phyloP scores from a whole-genome alignment of 2,888 invertebrate species.

The Hipparchia semele region DNA sequence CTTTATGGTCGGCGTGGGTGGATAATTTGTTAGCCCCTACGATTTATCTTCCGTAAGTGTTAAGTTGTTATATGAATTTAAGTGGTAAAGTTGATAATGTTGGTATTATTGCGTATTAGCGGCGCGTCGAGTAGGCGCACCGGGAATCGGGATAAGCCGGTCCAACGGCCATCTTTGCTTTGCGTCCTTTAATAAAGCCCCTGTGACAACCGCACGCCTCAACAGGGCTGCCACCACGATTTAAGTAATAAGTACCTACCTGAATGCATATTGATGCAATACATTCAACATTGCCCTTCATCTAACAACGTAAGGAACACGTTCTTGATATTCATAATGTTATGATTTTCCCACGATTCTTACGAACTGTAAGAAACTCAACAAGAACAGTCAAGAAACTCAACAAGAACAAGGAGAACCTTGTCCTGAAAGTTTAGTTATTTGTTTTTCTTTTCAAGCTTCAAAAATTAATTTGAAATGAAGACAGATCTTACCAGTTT shows the following conservation, averaged over 20 bases:
- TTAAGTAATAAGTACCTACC: slow-evolving; percentile 31
- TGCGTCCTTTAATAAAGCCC: slow-evolving; percentile 77
- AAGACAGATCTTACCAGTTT: not conserved
- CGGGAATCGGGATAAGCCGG: slow-evolving; percentile 77
- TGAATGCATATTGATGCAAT: slow-evolving; percentile 27
- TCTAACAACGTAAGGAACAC: slow-evolving; percentile 39
- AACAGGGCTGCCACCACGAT: slow-evolving; percentile 59
- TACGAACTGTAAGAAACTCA: no score
- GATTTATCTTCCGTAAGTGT: slow-evolving; percentile 30
- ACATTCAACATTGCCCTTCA: slow-evolving; percentile 42
- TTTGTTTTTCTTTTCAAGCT: no score
- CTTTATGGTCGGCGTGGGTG: slow-evolving; percentile 28
- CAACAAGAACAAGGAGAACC: no score
- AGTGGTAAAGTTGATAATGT: slow-evolving; percentile 42
- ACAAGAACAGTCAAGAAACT: no score
- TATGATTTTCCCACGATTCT: slow-evolving; percentile 39
- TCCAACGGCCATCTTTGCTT: slow-evolving; percentile 77
- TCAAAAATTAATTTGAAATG: not conserved
- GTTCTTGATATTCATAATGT: slow-evolving; percentile 11
- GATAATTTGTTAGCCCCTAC: slow-evolving; percentile 31
- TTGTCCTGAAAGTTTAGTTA: not conserved
- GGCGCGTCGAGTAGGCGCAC: slow-evolving; percentile 68
- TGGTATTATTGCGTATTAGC: slow-evolving; percentile 62
- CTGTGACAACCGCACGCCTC: slow-evolving; percentile 71
- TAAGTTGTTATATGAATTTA: slow-evolving; percentile 30